Conservation (phyloP, 2,888 invertebrate species). For the Ashinkailepas kermadecensis region DNA sequence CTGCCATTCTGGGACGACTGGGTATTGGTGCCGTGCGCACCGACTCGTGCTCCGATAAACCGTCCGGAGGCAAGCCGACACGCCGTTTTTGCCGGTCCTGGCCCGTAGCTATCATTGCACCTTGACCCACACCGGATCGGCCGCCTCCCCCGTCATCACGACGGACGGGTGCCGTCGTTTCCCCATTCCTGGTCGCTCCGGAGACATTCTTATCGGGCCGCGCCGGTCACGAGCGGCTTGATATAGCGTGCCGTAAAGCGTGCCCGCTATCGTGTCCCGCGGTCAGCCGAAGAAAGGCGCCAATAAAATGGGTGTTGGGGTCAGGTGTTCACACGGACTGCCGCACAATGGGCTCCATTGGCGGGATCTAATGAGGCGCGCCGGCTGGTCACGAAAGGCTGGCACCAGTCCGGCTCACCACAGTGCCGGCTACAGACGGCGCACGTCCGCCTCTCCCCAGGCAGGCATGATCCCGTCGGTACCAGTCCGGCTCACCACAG, state of each 20-base stretch:
- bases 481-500: too few species aligned
- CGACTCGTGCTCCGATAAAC: too few species aligned
- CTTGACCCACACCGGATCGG: not conserved
- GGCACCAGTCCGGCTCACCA: too few species aligned
- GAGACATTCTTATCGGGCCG: not conserved
- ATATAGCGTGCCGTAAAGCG: slow-evolving; percentile 7
- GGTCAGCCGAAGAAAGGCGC: not conserved
- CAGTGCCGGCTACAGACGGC: too few species aligned
- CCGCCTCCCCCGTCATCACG: not conserved
- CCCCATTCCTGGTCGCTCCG: not conserved
- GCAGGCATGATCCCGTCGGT: too few species aligned
- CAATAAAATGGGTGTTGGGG: slow-evolving; percentile 1
- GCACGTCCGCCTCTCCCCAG: too few species aligned
- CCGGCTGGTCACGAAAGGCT: not conserved
- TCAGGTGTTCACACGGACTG: not conserved
- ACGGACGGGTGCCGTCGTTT: not conserved
- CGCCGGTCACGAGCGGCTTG: not conserved
- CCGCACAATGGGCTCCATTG: slow-evolving; percentile 2
- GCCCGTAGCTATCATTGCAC: not conserved
- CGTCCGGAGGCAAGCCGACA: not conserved
- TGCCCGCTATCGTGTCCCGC: not conserved
- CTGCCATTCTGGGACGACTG: too few species aligned
- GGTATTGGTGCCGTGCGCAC: too few species aligned
- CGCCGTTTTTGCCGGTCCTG: not conserved
- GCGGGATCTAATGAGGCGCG: not conserved